Conservation (phyloP, 1,140 invertebrate species). For the Drosophila ironensis region DNA sequence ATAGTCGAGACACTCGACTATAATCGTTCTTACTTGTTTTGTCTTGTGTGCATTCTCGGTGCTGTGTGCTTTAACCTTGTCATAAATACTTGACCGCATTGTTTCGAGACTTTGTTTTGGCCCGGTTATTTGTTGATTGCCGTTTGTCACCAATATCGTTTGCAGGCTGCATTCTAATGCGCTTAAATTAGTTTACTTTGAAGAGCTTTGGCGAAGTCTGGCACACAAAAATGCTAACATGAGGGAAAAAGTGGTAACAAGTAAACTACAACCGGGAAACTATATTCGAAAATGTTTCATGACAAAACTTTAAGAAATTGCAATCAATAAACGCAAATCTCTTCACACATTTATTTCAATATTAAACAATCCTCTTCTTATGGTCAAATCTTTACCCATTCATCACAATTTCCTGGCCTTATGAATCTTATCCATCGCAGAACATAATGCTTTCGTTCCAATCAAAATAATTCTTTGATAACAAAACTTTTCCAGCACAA, state of each 20-base stretch:
- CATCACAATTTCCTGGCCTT: background rate
- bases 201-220: too few relatives aligned
- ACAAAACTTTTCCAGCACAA: constrained; percentile 13
- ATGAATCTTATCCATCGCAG: background rate
- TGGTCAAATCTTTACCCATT: too few relatives aligned
- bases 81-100: constrained; percentile 79
- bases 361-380: too few relatives aligned
- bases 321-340: too few relatives aligned
- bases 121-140: constrained; percentile 31
- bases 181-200: constrained; percentile 43
- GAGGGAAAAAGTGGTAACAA: too few relatives aligned
- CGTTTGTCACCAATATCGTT: constrained; percentile 38
- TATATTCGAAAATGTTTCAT: too few relatives aligned
- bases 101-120: constrained; percentile 51
- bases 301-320: too few relatives aligned
- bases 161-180: constrained; percentile 60
- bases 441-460: background rate
- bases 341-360: background rate
- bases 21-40: too few relatives aligned
- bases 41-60: background rate
- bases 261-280: too few relatives aligned
- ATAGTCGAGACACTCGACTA: too few relatives aligned
- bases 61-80: constrained; percentile 61
- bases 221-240: too few relatives aligned
- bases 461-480: constrained; percentile 21